Evolutionary conservation across 2,888 invertebrate species (phyloP).

Genomic region (Drosophila monieri): DNA sequence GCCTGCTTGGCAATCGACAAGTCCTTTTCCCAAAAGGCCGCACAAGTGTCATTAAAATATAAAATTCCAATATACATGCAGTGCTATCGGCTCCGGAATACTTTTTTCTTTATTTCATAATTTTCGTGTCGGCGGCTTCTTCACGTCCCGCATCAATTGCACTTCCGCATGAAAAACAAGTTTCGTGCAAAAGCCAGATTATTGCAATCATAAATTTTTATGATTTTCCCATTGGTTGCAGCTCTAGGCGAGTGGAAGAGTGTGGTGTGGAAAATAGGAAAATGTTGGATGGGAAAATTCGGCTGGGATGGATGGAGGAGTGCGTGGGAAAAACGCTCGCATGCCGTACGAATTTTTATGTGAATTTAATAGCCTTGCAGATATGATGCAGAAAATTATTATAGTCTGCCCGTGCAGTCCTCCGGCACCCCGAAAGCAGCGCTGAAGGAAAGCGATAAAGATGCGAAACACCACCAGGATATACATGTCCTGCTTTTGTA

Average conservation of each 20-base stretch:
- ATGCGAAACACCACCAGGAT: neutral
- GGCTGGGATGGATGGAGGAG: neutral
- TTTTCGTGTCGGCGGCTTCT: conserved; percentile 36
- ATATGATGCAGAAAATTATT: conserved; percentile 73
- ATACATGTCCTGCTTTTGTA: neutral
- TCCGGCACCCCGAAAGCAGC: neutral
- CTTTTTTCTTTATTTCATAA: conserved; percentile 49
- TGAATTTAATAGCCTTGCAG: conserved; percentile 74
- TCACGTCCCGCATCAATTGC: conserved; percentile 23
- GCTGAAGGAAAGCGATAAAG: conserved; percentile 13
- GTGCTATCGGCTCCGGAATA: conserved; percentile 6
- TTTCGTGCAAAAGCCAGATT: conserved; percentile 66
- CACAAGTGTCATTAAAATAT: conserved; percentile 44
- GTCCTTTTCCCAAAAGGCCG: conserved; percentile 8
- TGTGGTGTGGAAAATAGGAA: conserved; percentile 9
- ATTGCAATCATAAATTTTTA: conserved; percentile 81
- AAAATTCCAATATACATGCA: conserved; percentile 32
- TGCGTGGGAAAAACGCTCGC: conserved; percentile 51
- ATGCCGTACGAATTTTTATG: conserved; percentile 54
- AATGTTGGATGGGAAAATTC: conserved; percentile 16
- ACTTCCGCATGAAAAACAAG: conserved; percentile 41
- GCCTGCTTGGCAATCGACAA: conserved; percentile 38
- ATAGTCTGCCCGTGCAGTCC: conserved; percentile 22
- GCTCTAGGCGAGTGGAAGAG: conserved; percentile 14
- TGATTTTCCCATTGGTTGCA: conserved; percentile 74